phyloP scores from a whole-genome alignment of 2,888 invertebrate genomes.

The Leptura quadrifasciata region DNA sequence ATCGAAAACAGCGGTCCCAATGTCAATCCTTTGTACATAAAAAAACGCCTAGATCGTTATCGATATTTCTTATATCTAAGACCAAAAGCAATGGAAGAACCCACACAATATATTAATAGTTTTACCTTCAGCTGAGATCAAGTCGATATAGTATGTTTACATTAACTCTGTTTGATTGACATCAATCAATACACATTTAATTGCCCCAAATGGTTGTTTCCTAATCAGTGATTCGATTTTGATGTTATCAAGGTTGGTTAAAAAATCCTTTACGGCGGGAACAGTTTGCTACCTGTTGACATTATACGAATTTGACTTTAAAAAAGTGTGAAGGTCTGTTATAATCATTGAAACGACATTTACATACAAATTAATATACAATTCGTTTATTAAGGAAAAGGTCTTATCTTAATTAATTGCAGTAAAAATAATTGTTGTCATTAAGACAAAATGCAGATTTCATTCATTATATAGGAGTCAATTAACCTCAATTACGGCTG shows the following conservation, averaged over 20 bases:
- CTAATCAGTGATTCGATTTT: constrained; percentile 6
- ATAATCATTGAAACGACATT: not conserved
- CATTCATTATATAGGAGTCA: not conserved
- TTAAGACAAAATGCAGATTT: not conserved
- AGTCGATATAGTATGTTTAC: not conserved
- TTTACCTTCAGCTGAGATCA: not conserved
- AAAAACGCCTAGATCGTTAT: not conserved
- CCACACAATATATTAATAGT: not conserved
- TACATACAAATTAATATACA: not conserved
- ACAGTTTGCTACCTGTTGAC: constrained; percentile 21
- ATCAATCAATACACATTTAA: constrained; percentile 20
- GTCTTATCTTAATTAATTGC: not conserved
- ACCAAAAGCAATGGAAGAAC: not conserved
- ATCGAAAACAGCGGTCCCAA: no score
- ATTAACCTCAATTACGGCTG: no score
- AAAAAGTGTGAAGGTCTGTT: constrained; percentile 21
- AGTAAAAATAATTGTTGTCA: not conserved
- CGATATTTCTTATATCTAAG: not conserved
- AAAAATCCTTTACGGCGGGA: not conserved
- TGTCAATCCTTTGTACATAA: no score
- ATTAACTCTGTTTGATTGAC: constrained; percentile 16
- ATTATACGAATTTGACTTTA: constrained; percentile 11
- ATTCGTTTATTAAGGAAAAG: constrained; percentile 4
- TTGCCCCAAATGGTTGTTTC: constrained; percentile 12
- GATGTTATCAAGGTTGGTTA: constrained; percentile 25